Percentiles rank a stretch among this genome's conserved stretches.
Evolutionary conservation across 2,888 invertebrate species (phyloP).

Genomic region (Dicyrtoma fusca): DNA sequence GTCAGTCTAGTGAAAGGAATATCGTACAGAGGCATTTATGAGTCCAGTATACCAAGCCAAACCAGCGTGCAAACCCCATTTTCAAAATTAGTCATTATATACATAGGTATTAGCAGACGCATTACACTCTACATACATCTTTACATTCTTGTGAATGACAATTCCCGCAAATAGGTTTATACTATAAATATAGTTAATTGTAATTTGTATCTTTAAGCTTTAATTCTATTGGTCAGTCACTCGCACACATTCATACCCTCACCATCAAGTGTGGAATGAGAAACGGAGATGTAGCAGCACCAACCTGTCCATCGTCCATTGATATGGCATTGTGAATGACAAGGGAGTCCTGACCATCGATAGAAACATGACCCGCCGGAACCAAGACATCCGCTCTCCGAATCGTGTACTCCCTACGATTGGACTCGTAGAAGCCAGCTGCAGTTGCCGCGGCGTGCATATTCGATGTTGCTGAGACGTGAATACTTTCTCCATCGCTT

Average conservation of each 20-base stretch:
- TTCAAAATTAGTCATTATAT: no score
- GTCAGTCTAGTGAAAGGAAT: neutral
- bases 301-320: slow-evolving; percentile 67
- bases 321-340: slow-evolving; percentile 81
- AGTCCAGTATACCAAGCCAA: no score
- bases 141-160: no score
- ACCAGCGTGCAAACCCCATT: no score
- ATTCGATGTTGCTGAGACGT: slow-evolving; percentile 55
- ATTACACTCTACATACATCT: no score
- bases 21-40: no score
- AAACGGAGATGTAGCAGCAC: slow-evolving; percentile 56
- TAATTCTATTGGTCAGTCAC: slow-evolving; percentile 11
- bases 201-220: neutral
- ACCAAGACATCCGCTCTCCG: slow-evolving; percentile 66
- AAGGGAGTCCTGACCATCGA: slow-evolving; percentile 71
- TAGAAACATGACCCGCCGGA: slow-evolving; percentile 64
- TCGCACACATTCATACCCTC: slow-evolving; percentile 34
- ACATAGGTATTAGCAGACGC: no score
- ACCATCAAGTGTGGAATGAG: slow-evolving; percentile 53
- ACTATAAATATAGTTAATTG: no score
- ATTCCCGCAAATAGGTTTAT: no score
- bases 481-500: slow-evolving; percentile 45
- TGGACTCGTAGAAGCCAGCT: slow-evolving; percentile 51
- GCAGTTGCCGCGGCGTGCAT: slow-evolving; percentile 57
- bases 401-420: slow-evolving; percentile 58